Conservation (phyloP, 2,797 vertebrate species). For the Enteromius treurensis region DNA sequence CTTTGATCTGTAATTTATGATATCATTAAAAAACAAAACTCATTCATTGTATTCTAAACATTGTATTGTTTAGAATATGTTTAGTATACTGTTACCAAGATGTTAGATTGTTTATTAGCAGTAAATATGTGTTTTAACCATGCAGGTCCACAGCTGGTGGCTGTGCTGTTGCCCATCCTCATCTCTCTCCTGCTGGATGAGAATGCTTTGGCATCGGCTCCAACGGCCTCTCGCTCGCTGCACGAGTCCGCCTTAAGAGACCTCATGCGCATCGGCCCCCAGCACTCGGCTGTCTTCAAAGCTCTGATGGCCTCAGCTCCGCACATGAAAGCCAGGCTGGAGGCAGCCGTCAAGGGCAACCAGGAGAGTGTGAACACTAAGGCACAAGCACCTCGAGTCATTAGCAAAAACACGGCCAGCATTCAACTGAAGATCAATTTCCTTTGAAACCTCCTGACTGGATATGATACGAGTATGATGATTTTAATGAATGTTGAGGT, state of each 20-base stretch:
- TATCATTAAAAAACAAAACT: background rate
- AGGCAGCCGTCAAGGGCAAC: constrained; percentile 88
- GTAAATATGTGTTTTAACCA: background rate
- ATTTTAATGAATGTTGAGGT: constrained; percentile 21
- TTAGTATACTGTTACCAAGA: background rate
- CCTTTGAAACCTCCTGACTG: constrained; percentile 52
- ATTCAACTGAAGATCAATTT: constrained; percentile 91
- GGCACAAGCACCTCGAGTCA: constrained; percentile 67
- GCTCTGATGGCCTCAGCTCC: constrained; percentile 84
- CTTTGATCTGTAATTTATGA: background rate
- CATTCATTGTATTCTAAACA: background rate
- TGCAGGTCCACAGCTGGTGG: constrained; percentile 82
- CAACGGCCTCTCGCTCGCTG: constrained; percentile 75
- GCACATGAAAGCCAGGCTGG: constrained; percentile 86
- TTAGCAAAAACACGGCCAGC: constrained; percentile 81
- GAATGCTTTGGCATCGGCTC: constrained; percentile 84
- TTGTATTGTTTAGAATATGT: too few species aligned
- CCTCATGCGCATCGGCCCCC: constrained; percentile 89
- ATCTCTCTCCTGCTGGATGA: constrained; percentile 93
- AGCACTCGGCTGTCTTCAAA: constrained; percentile 85
- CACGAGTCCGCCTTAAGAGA: constrained; percentile 88
- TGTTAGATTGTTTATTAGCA: background rate
- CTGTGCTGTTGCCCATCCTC: constrained; percentile 85
- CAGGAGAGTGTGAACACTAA: constrained; percentile 84
- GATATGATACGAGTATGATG: background rate